phyloP scores from a whole-genome alignment of 1,140 invertebrate species.

The Mya arenaria region DNA sequence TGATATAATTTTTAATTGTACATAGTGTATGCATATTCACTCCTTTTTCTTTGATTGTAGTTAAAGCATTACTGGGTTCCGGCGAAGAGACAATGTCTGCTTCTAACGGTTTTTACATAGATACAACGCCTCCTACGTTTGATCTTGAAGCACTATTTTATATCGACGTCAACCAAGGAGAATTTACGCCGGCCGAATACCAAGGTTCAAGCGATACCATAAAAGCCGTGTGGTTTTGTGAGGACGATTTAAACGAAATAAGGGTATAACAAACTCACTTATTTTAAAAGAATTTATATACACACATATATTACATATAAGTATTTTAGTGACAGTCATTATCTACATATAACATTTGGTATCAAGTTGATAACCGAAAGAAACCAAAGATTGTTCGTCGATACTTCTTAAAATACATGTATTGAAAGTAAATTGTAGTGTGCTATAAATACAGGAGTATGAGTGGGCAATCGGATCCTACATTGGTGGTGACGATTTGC shows the following conservation, averaged over 20 bases:
- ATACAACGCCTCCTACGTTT: conserved; percentile 54
- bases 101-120: conserved; percentile 60
- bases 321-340: neutral
- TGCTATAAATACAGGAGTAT: conserved; percentile 53
- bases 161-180: conserved; percentile 59
- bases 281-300: neutral
- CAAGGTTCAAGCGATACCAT: conserved; percentile 61
- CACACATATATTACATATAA: too few species aligned
- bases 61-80: conserved; percentile 60
- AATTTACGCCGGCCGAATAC: conserved; percentile 48
- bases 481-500: conserved; percentile 50
- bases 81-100: conserved; percentile 27
- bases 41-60: too few species aligned
- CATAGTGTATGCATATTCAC: too few species aligned
- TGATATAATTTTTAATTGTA: too few species aligned
- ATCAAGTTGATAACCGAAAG: neutral
- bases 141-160: conserved; percentile 51
- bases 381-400: neutral
- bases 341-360: neutral
- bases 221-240: conserved; percentile 56
- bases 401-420: neutral
- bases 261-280: conserved; percentile 16
- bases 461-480: conserved; percentile 61
- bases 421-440: neutral
- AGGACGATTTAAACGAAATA: conserved; percentile 55